phyloP scores from a whole-genome alignment of 2,113 vertebrate genomes.

The Heliornis fulica region DNA sequence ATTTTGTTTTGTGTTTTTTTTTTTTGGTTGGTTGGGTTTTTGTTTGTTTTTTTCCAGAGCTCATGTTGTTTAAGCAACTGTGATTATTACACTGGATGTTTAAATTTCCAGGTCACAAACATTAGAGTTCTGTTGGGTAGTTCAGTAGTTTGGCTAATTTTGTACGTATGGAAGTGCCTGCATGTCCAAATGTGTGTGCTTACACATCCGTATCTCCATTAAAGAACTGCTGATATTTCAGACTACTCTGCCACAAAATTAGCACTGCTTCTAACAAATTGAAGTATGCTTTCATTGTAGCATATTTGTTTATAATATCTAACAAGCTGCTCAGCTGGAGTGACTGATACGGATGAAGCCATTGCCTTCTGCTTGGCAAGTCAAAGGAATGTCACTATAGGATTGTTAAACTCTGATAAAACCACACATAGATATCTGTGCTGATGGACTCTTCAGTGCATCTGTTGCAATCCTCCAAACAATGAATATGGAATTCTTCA shows the following conservation, averaged over 20 bases:
- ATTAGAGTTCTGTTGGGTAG: not conserved
- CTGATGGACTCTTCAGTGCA: not conserved
- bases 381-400: not conserved
- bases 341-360: slow-evolving; percentile 20
- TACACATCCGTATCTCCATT: not conserved
- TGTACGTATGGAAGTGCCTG: not conserved
- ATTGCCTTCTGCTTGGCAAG: slow-evolving; percentile 44
- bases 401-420: slow-evolving; percentile 30
- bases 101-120: not conserved
- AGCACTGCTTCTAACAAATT: slow-evolving; percentile 3
- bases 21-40: too few species aligned
- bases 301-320: slow-evolving; percentile 57
- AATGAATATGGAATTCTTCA: not conserved
- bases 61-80: not conserved
- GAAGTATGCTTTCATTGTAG: slow-evolving; percentile 24
- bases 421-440: slow-evolving; percentile 25
- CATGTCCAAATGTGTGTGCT: not conserved
- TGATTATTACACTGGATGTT: not conserved
- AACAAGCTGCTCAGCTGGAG: slow-evolving; percentile 26
- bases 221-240: not conserved
- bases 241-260: not conserved
- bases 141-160: not conserved
- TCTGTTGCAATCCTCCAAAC: slow-evolving; percentile 4
- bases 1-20: too few species aligned
- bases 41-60: not conserved